Evolutionary conservation across 1,140 invertebrate species (phyloP).

Genomic region (Notospermus geniculatus): DNA sequence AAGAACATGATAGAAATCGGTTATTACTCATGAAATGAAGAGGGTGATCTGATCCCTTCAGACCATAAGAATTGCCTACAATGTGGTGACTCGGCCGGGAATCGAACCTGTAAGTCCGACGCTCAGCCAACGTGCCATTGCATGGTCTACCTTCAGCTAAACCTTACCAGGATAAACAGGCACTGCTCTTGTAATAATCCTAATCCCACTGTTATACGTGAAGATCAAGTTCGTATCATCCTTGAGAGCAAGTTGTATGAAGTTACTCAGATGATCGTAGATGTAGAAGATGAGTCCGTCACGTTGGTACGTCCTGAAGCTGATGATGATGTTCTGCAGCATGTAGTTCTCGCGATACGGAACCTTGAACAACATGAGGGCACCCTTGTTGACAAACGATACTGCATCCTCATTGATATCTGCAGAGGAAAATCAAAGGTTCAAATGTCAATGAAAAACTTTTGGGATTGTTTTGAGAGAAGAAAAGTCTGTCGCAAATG

Average conservation of each 20-base stretch:
- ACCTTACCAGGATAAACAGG: constrained; percentile 61
- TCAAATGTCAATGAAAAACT: too few species aligned
- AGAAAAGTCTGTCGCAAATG: too few species aligned
- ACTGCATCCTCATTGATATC: constrained; percentile 86
- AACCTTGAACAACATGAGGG: constrained; percentile 69
- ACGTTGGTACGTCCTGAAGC: constrained; percentile 78
- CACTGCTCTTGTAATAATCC: constrained; percentile 76
- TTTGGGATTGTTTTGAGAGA: too few species aligned
- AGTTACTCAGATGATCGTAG: constrained; percentile 91
- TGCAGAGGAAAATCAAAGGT: constrained; percentile 52
- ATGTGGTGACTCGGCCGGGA: too few species aligned
- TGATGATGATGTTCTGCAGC: constrained; percentile 76
- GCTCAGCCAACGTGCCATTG: too few species aligned
- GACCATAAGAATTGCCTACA: too few species aligned
- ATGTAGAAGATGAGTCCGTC: constrained; percentile 79
- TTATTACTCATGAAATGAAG: too few species aligned
- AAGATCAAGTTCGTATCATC: constrained; percentile 74
- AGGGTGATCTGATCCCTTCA: too few species aligned
- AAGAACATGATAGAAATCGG: too few species aligned
- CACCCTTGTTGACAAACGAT: constrained; percentile 78
- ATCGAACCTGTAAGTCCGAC: too few species aligned
- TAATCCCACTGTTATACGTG: constrained; percentile 77
- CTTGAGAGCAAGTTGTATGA: constrained; percentile 83
- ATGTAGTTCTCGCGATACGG: constrained; percentile 73
- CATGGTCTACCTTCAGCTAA: too few species aligned